Evolutionary conservation across 2,888 invertebrate species (phyloP).

Genomic region (Aleiodes leptofemur): DNA sequence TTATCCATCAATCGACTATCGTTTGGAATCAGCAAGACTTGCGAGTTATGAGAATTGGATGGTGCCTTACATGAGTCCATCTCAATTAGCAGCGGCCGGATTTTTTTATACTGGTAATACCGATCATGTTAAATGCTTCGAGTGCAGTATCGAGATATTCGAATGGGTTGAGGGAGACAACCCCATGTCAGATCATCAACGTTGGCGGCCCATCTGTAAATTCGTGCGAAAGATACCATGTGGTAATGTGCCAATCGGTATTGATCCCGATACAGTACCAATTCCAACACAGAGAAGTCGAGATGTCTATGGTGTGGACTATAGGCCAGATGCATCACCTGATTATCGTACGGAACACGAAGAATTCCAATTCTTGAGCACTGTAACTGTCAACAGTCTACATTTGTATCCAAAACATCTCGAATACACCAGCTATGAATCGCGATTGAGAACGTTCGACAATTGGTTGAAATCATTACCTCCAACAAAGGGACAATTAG

Average conservation of each 20-base stretch:
- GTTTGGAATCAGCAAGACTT: no score
- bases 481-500: constrained; percentile 82
- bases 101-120: constrained; percentile 87
- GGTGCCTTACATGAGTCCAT: constrained; percentile 66
- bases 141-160: constrained; percentile 87
- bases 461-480: constrained; percentile 90
- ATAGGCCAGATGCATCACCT: no score
- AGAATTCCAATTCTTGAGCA: no score
- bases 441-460: constrained; percentile 83
- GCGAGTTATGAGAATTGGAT: no score
- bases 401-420: constrained; percentile 79
- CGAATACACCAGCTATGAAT: constrained; percentile 82
- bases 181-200: constrained; percentile 86
- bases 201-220: constrained; percentile 89
- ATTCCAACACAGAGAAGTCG: no score
- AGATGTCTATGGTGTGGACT: no score
- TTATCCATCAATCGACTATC: no score
- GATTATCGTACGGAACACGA: no score
- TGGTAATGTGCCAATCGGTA: constrained; percentile 79
- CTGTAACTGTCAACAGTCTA: no score
- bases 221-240: constrained; percentile 82
- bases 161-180: constrained; percentile 90
- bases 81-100: constrained; percentile 85
- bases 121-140: constrained; percentile 89
- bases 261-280: constrained; percentile 63